Evolutionary conservation across 2,888 invertebrate species (phyloP), one percentile per base, ranked within the genome.

Genomic region (Sesia apiformis): DNA sequence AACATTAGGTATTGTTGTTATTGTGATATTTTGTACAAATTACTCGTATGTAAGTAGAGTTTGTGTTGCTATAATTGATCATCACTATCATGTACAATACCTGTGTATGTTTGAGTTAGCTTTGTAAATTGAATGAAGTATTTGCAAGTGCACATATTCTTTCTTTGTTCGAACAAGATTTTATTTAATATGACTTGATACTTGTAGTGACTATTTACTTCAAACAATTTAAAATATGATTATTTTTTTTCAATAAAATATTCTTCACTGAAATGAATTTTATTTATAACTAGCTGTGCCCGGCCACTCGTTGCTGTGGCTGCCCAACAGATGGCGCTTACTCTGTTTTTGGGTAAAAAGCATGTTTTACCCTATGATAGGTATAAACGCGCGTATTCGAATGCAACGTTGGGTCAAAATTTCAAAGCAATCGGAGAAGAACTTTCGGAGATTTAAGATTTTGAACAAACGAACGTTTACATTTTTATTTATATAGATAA

Each of bases 11-110:
- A 69, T 70, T 69, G 61, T 76, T 78, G 70, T 74, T 66, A 79
- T 81, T 85, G 86, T 87, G 86, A 86, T 87, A 85, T 82, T 80
- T 77, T 83, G 87, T 87, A 87, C 85, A 87, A 87, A 86, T 78
- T 76, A 74, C 72, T 77, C 76, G 74, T 69, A 64, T 73, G 67
- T 84, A 82, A 78, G 80, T 74, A 69, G 67, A 63, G 64, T 62
- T 66, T 74, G 72, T 70, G 66, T 74, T 78, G 56, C 39, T 57
- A 56, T 77, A 70, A 63, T 60, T 63, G 62, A 62, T 46, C 46
- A 46, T 46, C 23, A 8, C 4, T 4, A 8, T 46, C 8, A 46
- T 46, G 23, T 46, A n/a, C 1, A 46, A 42, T n/a, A n/a, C 4
- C 4, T 39, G 8, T 42, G 23, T 52, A 39, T 38, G 38, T 51